Percentiles rank a stretch among this genome's conserved stretches.
These are phyloP conservation scores for Protophormia terraenovae DNA, from an alignment of 2,888 invertebrate genomes.

Conservation along the genomic window DNA sequence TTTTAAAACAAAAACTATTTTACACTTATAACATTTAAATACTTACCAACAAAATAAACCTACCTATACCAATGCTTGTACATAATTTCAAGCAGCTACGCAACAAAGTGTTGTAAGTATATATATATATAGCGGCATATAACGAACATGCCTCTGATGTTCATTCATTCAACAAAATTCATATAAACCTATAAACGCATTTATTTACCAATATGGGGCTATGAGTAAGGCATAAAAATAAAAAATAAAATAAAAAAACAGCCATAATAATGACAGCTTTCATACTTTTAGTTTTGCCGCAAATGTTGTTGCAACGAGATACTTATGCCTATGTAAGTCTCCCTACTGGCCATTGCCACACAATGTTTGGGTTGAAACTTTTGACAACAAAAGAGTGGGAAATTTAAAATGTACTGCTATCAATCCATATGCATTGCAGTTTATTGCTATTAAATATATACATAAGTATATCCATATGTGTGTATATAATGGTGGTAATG, in stretches of 20 bases:
- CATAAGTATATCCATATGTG: no score
- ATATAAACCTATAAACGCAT: slow-evolving; percentile 29
- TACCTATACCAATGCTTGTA: not conserved
- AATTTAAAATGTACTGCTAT: not conserved
- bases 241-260: no score
- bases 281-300: slow-evolving; percentile 40
- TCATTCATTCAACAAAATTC: slow-evolving; percentile 1
- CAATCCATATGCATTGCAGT: not conserved
- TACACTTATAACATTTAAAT: no score
- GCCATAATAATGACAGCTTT: slow-evolving; percentile 48
- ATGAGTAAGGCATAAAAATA: no score
- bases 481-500: not conserved
- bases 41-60: not conserved
- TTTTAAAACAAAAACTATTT: not conserved
- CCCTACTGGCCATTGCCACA: not conserved
- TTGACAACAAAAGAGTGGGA: not conserved
- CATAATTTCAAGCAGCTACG: no score
- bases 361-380: not conserved
- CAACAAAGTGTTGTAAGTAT: slow-evolving; percentile 27
- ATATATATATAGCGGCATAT: slow-evolving; percentile 30
- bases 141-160: slow-evolving; percentile 41
- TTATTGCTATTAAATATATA: not conserved
- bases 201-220: not conserved
- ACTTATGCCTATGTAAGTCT: not conserved
- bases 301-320: slow-evolving; percentile 24